Base-by-base conservation (phyloP, 2,888 invertebrate species). In the Neoitamus cyanurus region DNA sequence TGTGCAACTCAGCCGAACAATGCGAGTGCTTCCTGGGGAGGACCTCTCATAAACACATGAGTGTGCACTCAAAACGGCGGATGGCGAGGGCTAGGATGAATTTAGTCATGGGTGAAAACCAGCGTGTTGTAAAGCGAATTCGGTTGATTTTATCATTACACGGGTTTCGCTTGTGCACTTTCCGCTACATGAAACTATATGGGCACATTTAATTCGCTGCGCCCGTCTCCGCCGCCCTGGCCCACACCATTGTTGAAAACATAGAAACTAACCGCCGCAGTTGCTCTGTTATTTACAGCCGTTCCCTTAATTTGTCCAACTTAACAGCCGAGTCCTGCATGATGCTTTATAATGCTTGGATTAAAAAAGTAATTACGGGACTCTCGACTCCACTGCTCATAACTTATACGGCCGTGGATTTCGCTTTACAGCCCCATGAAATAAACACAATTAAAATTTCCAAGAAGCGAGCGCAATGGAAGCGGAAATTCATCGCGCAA, bases 111-210 rank as follows among this genome's bases (percentile, higher is more conserved):
- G 42, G 28, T 75, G n/a, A 75, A 75, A 75, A 75, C 42, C 42
- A 37, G 42, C 42, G 34, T 75, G 75, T 75, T 34, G 75, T 75
- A 11, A 25, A 42, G 75, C 42, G 75, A 75, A 75, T 75, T 75
- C 42, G 37, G 75, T 75, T 75, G 75, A 75, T 75, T 75, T 75
- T 75, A 75, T 75, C 75, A 75, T 75, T 75, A 75, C 42, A 75
- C 42, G 42, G 75, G 28, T 75, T 75, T 75, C 34, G 75, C 75
- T 75, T 75, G 75, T 75, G 75, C 37, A 42, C 13, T 75, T 75
- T 75, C n/a, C 46, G 75, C 75, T 75, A 42, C 75, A 75, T 75
- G 42, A 25, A 25, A 58, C 42, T 42, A 75, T 37, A 42, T 37
- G 75, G 42, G 20, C 28, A 34, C 42, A 75, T 75, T 75, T 37